Base-by-base conservation (phyloP, 37 sponge, comb jelly and placozoan species). In the Aplysina aerophoba region DNA sequence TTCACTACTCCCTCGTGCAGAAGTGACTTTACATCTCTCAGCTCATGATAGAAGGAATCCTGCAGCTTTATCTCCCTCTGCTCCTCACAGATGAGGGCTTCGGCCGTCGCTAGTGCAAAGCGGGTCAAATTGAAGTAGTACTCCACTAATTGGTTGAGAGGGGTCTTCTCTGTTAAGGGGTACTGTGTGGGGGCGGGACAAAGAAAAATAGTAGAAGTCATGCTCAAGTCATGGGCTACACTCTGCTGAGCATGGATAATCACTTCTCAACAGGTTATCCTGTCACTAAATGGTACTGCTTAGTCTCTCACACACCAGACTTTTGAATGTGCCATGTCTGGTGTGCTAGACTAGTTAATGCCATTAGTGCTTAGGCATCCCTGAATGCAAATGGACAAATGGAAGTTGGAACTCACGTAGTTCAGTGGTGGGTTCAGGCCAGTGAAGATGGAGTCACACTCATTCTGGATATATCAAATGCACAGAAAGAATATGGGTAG, bases 111-210 rank as follows among this genome's bases (percentile, higher is more conserved):
- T 24, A 44, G 4, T 12, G 78, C 78, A 75, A 75, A 36, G 20
- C 78, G 20, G 44, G 78, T 75, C 44, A 75, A 17, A 44, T 75
- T 75, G 78, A 25, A 50, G 50, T 75, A 75, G 53, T 40, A 75
- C 50, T 75, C 38, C 11, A 41, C 53, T 3, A 75, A 40, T 44
- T 44, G 50, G 8, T 44, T 44, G 50, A 44, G 50, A 8, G 50
- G 6, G 50, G 50, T 44, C 50, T 8, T 44, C 50, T 44, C 50
- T 44, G 50, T 44, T 44, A 44, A 8, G 50, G 50, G 8, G 50
- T 44, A 44, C 50, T 44, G 50, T 44, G 44, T 75, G 78, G 33
- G 78, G 78, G 78, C 12, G 54, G 44, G 54, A 41, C 21, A 11
- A 24, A 75, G 25, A 75, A 75, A 44, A 11, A 44, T 8, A 44